A percentile compares a stretch with the other conserved stretches of the same genome.
phyloP scores from a whole-genome alignment of 2,888 invertebrate species.

The Himalopsyche kuldschensis region DNA sequence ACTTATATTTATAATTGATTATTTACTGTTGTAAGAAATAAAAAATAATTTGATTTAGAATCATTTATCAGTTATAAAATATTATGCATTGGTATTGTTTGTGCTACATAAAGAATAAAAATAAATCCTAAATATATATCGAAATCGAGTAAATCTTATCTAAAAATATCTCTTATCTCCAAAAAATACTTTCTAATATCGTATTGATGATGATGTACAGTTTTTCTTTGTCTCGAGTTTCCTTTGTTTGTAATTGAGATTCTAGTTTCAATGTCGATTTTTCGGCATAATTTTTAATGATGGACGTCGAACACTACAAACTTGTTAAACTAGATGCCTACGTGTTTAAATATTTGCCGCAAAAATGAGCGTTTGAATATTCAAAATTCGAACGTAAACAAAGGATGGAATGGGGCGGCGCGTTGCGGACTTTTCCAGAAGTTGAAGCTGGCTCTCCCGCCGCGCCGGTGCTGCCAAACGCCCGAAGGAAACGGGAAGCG shows the following conservation, averaged over 20 bases:
- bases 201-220: too few species aligned
- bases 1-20: too few species aligned
- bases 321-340: neutral
- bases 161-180: neutral
- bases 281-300: neutral
- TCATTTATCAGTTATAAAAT: too few species aligned
- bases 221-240: neutral
- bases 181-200: too few species aligned
- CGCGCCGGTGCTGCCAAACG: constrained; percentile 6
- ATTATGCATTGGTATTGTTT: too few species aligned
- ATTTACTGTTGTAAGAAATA: too few species aligned
- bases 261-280: too few species aligned
- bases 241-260: neutral
- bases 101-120: too few species aligned
- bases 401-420: constrained; percentile 18
- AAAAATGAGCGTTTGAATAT: constrained; percentile 19
- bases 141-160: neutral
- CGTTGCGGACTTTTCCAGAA: constrained; percentile 19
- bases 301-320: too few species aligned
- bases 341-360: neutral
- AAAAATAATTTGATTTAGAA: too few species aligned
- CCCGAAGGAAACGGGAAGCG: constrained; percentile 9
- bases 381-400: constrained; percentile 28
- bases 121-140: too few species aligned
- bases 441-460: constrained; percentile 6